Conservation (phyloP, 2,113 vertebrate genomes). For the Gallinago paraguaiae region DNA sequence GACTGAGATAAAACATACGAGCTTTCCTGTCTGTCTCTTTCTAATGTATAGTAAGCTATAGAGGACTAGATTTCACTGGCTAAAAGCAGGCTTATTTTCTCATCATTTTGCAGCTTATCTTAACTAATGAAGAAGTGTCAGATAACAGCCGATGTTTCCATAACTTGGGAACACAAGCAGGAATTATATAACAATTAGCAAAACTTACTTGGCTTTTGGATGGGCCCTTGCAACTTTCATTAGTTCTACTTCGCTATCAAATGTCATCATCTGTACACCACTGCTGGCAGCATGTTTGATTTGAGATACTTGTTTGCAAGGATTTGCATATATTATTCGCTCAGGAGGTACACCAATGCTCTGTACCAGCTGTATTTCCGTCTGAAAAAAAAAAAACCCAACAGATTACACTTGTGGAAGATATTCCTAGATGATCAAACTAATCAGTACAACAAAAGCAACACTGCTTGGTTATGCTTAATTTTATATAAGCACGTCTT, state of each 20-base stretch:
- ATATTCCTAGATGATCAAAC: not conserved
- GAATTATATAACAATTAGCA: not conserved
- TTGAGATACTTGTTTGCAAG: slow-evolving; percentile 97
- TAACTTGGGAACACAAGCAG: not conserved
- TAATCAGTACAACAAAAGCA: not conserved
- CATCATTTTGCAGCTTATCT: not conserved
- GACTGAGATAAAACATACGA: not conserved
- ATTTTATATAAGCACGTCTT: not conserved
- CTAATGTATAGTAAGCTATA: not conserved
- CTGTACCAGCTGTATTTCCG: slow-evolving; percentile 93
- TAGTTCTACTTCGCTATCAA: slow-evolving; percentile 95
- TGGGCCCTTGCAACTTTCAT: slow-evolving; percentile 94
- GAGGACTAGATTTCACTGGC: not conserved
- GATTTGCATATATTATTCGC: slow-evolving; percentile 97
- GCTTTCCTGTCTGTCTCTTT: not conserved
- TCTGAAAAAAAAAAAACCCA: slow-evolving; percentile 70
- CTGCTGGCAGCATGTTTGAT: slow-evolving; percentile 94
- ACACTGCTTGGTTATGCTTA: not conserved
- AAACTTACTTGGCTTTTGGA: slow-evolving; percentile 91
- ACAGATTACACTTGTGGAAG: not conserved
- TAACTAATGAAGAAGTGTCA: not conserved
- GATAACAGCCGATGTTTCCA: not conserved
- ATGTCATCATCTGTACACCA: slow-evolving; percentile 98
- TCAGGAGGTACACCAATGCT: slow-evolving; percentile 88
- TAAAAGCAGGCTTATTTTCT: not conserved